These are phyloP conservation scores for Liparis tanakae DNA, from an alignment of 2,797 vertebrate genomes.

Conservation along the genomic window DNA sequence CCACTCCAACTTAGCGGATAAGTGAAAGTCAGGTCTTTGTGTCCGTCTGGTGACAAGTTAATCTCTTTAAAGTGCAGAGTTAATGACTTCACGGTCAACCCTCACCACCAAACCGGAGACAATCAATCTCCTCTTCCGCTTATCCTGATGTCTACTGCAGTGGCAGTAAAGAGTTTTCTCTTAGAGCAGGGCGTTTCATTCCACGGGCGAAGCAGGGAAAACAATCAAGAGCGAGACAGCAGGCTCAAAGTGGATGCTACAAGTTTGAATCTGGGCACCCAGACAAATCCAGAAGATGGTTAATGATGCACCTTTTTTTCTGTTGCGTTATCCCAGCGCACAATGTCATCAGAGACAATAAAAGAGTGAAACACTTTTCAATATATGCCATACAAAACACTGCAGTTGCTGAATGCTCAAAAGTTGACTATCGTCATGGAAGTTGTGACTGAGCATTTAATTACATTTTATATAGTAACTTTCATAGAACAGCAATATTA, in stretches of 20 bases:
- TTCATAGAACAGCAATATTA: background rate
- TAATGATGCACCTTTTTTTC: constrained; percentile 15
- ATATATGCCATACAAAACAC: constrained; percentile 1
- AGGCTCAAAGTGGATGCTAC: constrained; percentile 30
- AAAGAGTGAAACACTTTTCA: constrained; percentile 18
- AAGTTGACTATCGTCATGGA: constrained; percentile 2
- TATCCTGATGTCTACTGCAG: constrained; percentile 55
- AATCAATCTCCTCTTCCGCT: constrained; percentile 64
- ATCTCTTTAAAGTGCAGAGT: constrained; percentile 74
- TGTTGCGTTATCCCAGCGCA: constrained; percentile 24
- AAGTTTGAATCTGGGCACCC: constrained; percentile 46
- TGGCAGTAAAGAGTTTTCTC: constrained; percentile 53
- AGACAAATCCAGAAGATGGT: constrained; percentile 34
- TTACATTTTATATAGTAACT: constrained; percentile 7
- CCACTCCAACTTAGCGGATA: constrained; percentile 48
- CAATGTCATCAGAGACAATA: constrained; percentile 21
- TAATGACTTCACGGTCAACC: constrained; percentile 74
- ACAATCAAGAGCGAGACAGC: constrained; percentile 25
- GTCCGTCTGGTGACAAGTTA: constrained; percentile 75
- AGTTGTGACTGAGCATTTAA: constrained; percentile 12
- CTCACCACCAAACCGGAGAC: constrained; percentile 65
- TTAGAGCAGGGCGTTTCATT: background rate
- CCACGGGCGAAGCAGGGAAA: background rate
- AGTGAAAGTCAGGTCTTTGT: constrained; percentile 55
- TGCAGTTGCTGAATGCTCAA: constrained; percentile 1